Base-by-base conservation (phyloP, 2,888 invertebrate species). In the Ichneumon xanthorius region DNA sequence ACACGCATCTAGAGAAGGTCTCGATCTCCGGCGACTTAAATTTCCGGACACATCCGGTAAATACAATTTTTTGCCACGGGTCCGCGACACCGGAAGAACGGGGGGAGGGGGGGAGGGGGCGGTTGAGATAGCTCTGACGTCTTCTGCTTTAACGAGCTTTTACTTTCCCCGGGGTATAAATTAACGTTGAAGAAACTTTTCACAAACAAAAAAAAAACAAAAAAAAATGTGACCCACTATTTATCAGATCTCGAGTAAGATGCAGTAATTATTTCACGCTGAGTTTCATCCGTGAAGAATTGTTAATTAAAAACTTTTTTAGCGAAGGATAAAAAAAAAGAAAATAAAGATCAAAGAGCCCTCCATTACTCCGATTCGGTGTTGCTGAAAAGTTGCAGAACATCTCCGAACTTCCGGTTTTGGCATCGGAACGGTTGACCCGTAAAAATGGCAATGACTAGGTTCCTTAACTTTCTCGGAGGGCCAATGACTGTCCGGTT, bases 401-500 rank as follows among this genome's bases (percentile, higher is more conserved):
- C 1, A 33, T 30, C 16, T n/a, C 14, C 7, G 33, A 61, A 16
- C 63, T 63, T 63, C 30, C 30, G 14, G 6, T 33, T 33, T 33
- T 7, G 30, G 63, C 14, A 14, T 14, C 16, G 63, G 14, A 58
- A 63, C 63, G 16, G 2, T 3, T 11, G 30, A 63, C n/a, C 63
- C 30, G 33, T 4, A 63, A 14, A 61, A 61, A 61, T 61, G 61
- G 26, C 61, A 16, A 61, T 14, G 14, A 61, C 61, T 4, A 63
- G 1, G 14, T 16, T 61, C 26, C 30, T 30, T 1, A 4, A 26
- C 61, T 63, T 16, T 63, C 68, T 58, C 7, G 1, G 37, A 75
- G 30, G 33, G 76, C 84, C 80, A 71, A 80, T 72, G 63, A 80
- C 80, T 80, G 76, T 40, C 26, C 63, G 53, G 40, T 67, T 76